Evolutionary conservation across 2,113 vertebrate genomes (phyloP).

Genomic region (Aepyceros melampus): DNA sequence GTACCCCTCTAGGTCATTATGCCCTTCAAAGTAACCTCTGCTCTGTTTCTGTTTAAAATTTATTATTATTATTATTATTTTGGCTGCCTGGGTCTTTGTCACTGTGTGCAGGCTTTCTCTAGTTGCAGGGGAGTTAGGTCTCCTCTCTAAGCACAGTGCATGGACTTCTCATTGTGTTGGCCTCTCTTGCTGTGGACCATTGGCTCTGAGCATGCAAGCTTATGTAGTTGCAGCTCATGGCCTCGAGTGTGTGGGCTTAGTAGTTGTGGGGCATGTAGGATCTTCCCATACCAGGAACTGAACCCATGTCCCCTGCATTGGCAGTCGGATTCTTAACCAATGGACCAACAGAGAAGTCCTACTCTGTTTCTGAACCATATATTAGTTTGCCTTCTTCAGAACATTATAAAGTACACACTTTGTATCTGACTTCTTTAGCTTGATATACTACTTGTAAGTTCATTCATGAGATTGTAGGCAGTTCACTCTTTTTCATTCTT

Average conservation of each 20-base stretch:
- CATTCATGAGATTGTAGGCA: neutral
- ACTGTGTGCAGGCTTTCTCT: neutral
- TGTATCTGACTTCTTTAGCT: neutral
- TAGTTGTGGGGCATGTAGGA: neutral
- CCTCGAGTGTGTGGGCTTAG: neutral
- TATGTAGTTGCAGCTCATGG: neutral
- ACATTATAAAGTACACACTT: neutral
- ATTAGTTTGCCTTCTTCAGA: neutral
- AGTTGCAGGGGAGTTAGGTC: neutral
- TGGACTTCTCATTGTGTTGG: neutral
- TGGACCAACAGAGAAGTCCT: neutral
- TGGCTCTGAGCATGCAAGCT: neutral
- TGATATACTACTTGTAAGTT: neutral
- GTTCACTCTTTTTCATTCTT: neutral
- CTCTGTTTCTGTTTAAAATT: neutral
- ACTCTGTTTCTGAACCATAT: neutral
- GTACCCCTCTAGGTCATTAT: neutral
- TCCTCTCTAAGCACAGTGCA: neutral
- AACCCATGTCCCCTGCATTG: neutral
- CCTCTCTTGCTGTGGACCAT: neutral
- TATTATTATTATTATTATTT: neutral
- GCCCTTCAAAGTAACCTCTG: neutral
- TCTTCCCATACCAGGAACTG: neutral
- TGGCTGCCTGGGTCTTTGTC: neutral
- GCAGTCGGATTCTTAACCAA: neutral